These are phyloP conservation scores for Sycophaga agraensis DNA, from an alignment of 1,140 invertebrate genomes.

Conservation along the genomic window DNA sequence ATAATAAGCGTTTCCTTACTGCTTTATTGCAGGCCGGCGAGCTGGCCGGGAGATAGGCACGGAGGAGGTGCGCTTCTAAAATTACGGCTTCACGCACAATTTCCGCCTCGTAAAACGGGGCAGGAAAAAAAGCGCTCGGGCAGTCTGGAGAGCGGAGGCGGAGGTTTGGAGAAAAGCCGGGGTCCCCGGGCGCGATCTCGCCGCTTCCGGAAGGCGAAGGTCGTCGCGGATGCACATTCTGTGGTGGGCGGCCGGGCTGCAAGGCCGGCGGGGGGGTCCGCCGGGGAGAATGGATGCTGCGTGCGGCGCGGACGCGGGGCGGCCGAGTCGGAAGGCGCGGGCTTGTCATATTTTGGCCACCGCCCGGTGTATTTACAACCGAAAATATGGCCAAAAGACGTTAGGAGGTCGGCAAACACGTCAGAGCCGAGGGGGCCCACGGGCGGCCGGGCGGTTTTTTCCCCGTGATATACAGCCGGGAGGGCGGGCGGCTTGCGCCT, in stretches of 20 bases:
- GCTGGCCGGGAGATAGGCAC: no score
- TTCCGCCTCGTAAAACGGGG: constrained; percentile 8
- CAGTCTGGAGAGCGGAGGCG: background rate
- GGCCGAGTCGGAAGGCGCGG: constrained; percentile 17
- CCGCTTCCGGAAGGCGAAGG: no score
- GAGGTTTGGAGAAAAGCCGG: no score
- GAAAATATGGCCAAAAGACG: constrained; percentile 52
- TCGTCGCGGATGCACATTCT: no score
- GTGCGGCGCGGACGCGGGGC: background rate
- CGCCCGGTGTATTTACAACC: constrained; percentile 49
- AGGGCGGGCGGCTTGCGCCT: no score
- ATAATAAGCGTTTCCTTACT: constrained; percentile 1
- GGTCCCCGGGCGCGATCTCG: no score
- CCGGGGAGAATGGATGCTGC: background rate
- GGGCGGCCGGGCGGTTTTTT: no score
- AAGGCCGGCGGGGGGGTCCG: no score
- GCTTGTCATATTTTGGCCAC: constrained; percentile 52
- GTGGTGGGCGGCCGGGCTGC: no score
- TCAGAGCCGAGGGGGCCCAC: constrained; percentile 28
- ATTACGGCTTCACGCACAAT: constrained; percentile 18
- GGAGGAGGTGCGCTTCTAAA: background rate
- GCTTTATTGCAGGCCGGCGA: background rate
- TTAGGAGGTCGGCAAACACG: constrained; percentile 50
- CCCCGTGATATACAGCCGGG: no score
- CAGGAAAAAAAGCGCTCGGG: no score